These are phyloP conservation scores for Brachionus rotundiformis DNA, from an alignment of 1,140 invertebrate species.

Conservation along the genomic window DNA sequence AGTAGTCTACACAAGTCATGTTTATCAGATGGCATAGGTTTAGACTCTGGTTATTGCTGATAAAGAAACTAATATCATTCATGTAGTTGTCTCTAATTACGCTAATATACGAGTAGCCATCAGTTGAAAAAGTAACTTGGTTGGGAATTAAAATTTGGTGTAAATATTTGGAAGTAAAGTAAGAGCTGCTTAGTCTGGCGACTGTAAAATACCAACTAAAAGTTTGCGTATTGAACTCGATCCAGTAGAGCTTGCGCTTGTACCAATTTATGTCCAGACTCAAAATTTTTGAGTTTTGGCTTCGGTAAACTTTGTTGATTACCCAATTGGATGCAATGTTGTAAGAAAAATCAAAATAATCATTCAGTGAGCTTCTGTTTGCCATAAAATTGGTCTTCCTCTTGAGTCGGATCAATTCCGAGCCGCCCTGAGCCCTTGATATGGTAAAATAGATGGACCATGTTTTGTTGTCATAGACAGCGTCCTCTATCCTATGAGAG, in stretches of 20 bases:
- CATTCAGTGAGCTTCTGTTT: background rate
- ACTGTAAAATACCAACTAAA: background rate
- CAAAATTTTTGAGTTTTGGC: conserved; percentile 8
- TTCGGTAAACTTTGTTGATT: background rate
- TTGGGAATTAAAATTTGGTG: conserved; percentile 28
- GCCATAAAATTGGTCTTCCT: background rate
- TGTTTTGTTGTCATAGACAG: conserved; percentile 47
- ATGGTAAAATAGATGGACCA: conserved; percentile 42
- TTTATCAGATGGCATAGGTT: conserved; percentile 31
- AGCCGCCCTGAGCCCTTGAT: background rate
- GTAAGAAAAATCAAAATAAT: background rate
- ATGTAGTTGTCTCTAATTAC: conserved; percentile 22
- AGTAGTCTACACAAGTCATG: conserved; percentile 49
- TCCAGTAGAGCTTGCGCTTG: conserved; percentile 28
- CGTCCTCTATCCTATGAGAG: background rate
- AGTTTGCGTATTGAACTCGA: conserved; percentile 7
- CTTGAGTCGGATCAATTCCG: background rate
- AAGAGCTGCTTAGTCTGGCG: background rate
- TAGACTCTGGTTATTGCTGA: conserved; percentile 42
- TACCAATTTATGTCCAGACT: conserved; percentile 22
- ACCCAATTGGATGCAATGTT: conserved; percentile 36
- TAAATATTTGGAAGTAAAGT: conserved; percentile 10
- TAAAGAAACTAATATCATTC: conserved; percentile 43
- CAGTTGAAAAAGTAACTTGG: background rate
- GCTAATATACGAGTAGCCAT: conserved; percentile 36